Percentiles rank a stretch among this genome's conserved stretches.
phyloP scores from a whole-genome alignment of 2,113 vertebrate genomes.

The Melanostigma gelatinosum region DNA sequence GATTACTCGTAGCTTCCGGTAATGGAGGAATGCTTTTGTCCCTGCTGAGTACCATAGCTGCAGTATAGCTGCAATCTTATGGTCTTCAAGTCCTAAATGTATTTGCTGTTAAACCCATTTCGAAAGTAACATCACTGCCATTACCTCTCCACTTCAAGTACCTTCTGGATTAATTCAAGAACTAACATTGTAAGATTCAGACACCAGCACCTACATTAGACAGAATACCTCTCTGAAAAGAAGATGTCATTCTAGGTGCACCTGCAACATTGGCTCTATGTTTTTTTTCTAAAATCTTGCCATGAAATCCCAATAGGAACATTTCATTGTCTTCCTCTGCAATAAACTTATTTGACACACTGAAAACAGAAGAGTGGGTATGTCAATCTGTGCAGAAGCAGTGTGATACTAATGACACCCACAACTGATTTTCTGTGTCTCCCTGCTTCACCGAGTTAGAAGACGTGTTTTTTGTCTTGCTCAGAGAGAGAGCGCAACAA shows the following conservation, averaged over 20 bases:
- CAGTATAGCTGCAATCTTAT: background rate
- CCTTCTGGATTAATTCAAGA: slow-evolving; percentile 15
- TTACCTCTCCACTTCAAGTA: slow-evolving; percentile 2
- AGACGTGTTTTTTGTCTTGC: background rate
- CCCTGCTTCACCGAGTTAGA: slow-evolving; percentile 10
- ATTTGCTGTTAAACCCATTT: slow-evolving; percentile 21
- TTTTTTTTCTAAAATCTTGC: slow-evolving; percentile 28
- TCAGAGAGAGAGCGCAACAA: slow-evolving; percentile 1
- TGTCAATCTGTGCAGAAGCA: slow-evolving; percentile 36
- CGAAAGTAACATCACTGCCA: slow-evolving; percentile 3
- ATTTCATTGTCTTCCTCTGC: slow-evolving; percentile 23
- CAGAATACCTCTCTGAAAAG: slow-evolving; percentile 6
- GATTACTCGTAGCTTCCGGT: slow-evolving; percentile 26
- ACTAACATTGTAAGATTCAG: background rate
- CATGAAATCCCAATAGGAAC: slow-evolving; percentile 36
- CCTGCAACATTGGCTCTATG: background rate
- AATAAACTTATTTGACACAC: slow-evolving; percentile 42
- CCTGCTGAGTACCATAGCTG: background rate
- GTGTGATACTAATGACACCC: slow-evolving; percentile 41
- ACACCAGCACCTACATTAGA: background rate
- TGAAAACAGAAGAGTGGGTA: slow-evolving; percentile 34
- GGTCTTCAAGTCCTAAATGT: slow-evolving; percentile 4
- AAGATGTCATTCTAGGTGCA: slow-evolving; percentile 26
- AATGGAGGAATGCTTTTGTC: slow-evolving; percentile 48
- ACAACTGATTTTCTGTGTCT: slow-evolving; percentile 38